Percentiles rank a stretch among this genome's conserved stretches.
These are phyloP conservation scores for Ascaphus truei DNA, from an alignment of 2,113 vertebrate species.

Conservation along the genomic window DNA sequence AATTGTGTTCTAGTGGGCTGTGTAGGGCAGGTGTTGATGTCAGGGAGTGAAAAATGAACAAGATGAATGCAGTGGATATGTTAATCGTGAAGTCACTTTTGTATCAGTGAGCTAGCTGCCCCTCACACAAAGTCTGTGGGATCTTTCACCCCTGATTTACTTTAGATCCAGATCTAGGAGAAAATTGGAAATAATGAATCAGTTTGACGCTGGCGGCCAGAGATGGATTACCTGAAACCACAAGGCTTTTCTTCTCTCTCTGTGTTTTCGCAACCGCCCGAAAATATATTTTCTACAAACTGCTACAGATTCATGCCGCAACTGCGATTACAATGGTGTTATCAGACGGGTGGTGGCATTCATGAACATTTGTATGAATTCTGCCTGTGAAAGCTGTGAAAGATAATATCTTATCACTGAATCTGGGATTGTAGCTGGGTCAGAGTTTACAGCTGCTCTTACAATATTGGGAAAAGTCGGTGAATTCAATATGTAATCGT, in stretches of 20 bases:
- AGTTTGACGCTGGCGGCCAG: slow-evolving; percentile 59
- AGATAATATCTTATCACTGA: slow-evolving; percentile 13
- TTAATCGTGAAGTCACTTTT: slow-evolving; percentile 50
- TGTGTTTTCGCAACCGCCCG: slow-evolving; percentile 53
- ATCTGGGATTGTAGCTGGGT: background rate
- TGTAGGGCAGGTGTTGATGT: slow-evolving; percentile 44
- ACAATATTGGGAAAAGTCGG: background rate
- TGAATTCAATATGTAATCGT: too few relatives aligned
- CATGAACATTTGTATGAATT: slow-evolving; percentile 1
- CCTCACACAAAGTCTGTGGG: slow-evolving; percentile 51
- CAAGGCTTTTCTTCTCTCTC: slow-evolving; percentile 61
- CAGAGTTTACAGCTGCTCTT: slow-evolving; percentile 3
- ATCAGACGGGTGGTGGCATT: slow-evolving; percentile 22
- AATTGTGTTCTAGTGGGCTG: slow-evolving; percentile 51
- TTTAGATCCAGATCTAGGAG: slow-evolving; percentile 63
- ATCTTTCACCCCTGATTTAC: slow-evolving; percentile 59
- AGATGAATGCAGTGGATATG: slow-evolving; percentile 63
- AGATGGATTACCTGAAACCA: slow-evolving; percentile 73
- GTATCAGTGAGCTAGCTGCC: slow-evolving; percentile 47
- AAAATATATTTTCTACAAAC: slow-evolving; percentile 55
- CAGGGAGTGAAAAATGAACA: slow-evolving; percentile 47
- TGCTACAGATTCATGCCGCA: slow-evolving; percentile 47
- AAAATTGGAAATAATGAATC: slow-evolving; percentile 80
- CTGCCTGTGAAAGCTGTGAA: background rate
- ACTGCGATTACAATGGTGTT: slow-evolving; percentile 48